A percentile compares a stretch with the other conserved stretches of the same genome.
Evolutionary conservation across 37 sponge, comb jelly and placozoan species (phyloP).

Genomic region (Chondrosia reniformis): DNA sequence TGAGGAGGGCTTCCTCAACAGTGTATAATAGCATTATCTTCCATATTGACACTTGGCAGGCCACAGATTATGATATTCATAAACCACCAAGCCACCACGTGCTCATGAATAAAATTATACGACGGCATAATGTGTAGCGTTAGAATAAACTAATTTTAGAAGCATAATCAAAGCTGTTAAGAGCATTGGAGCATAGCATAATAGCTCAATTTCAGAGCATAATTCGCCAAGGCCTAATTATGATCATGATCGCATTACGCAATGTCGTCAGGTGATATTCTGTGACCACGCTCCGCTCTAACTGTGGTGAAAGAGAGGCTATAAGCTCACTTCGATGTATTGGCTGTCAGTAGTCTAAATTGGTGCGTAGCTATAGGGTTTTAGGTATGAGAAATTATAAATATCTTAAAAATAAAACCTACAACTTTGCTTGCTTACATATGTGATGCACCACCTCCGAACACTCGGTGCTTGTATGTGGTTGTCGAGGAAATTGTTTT

Average conservation of each 20-base stretch:
- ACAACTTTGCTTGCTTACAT: too few species aligned
- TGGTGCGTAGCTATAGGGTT: too few species aligned
- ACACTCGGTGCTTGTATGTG: too few species aligned
- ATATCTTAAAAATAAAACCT: too few species aligned
- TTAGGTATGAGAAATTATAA: too few species aligned
- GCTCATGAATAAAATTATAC: neutral
- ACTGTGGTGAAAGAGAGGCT: too few species aligned
- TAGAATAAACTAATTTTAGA: neutral
- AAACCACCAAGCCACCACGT: neutral
- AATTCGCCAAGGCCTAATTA: neutral
- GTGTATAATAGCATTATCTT: neutral
- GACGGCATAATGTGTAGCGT: neutral
- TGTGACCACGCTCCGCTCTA: too few species aligned
- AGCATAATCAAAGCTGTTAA: neutral
- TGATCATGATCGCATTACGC: neutral
- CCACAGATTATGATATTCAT: slow-evolving; percentile 1
- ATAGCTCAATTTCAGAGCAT: neutral
- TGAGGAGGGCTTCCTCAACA: neutral
- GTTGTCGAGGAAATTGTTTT: too few species aligned
- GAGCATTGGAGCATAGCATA: neutral
- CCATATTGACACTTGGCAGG: neutral
- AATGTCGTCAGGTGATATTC: too few species aligned
- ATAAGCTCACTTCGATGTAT: too few species aligned
- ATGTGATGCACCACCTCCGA: too few species aligned
- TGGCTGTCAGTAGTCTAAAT: too few species aligned